phyloP scores from a whole-genome alignment of 2,797 vertebrate genomes.

The Apogon hyalosoma region DNA sequence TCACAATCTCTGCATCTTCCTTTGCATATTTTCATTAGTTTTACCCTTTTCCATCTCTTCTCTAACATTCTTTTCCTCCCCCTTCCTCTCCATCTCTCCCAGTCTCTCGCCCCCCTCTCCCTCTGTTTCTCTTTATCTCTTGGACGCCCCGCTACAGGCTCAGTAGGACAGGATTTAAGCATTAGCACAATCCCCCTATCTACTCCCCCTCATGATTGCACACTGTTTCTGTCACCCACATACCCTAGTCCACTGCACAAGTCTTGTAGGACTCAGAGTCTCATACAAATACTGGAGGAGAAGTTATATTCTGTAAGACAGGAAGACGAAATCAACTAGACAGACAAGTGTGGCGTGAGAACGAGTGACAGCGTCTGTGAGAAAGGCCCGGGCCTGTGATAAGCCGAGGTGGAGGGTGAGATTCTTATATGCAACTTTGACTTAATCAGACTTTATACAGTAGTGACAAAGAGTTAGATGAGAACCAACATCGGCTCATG shows the following conservation, averaged over 20 bases:
- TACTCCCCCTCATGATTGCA: conserved; percentile 72
- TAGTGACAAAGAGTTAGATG: conserved; percentile 49
- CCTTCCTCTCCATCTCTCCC: conserved; percentile 22
- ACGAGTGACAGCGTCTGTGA: conserved; percentile 8
- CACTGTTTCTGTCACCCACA: conserved; percentile 72
- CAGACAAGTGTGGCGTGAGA: conserved; percentile 25
- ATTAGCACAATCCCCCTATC: conserved; percentile 78
- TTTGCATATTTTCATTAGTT: conserved; percentile 45
- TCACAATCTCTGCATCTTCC: conserved; percentile 37
- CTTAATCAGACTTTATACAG: conserved; percentile 33
- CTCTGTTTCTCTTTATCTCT: conserved; percentile 71
- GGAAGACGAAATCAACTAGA: conserved; percentile 50
- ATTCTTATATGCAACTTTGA: conserved; percentile 32
- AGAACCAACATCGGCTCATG: conserved; percentile 30
- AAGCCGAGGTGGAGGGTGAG: conserved; percentile 20
- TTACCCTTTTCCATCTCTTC: conserved; percentile 39
- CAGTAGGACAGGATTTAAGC: conserved; percentile 78
- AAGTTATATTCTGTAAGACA: conserved; percentile 55
- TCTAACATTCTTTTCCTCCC: conserved; percentile 23
- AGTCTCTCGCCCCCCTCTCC: conserved; percentile 40
- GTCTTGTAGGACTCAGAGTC: conserved; percentile 52
- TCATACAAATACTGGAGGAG: conserved; percentile 46
- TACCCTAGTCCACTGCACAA: conserved; percentile 57
- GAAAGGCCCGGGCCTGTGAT: conserved; percentile 7
- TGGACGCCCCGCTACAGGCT: conserved; percentile 66